A percentile compares a stretch with the other conserved stretches of the same genome.
phyloP scores from a whole-genome alignment of 2,888 invertebrate species.

The Orthosia cruda region DNA sequence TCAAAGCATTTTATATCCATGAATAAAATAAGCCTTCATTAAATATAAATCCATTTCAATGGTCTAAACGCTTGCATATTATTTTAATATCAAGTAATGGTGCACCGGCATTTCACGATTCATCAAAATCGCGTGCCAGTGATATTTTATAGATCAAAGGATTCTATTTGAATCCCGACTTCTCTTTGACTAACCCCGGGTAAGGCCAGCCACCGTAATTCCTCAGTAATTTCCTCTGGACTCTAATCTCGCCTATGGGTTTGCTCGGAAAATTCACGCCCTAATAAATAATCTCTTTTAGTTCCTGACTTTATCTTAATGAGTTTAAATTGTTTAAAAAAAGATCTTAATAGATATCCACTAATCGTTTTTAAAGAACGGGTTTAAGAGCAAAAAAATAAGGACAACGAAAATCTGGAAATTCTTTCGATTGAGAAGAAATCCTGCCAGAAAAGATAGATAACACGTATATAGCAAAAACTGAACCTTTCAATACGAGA shows the following conservation, averaged over 20 bases:
- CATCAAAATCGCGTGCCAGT: constrained; percentile 71
- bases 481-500: constrained; percentile 71
- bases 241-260: constrained; percentile 72
- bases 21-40: constrained; percentile 42
- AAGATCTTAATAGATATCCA: constrained; percentile 29
- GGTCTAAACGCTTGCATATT: constrained; percentile 49
- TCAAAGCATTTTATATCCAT: constrained; percentile 20
- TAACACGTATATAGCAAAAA: constrained; percentile 72
- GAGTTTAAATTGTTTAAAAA: constrained; percentile 56
- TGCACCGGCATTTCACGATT: constrained; percentile 69
- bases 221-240: constrained; percentile 81
- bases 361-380: constrained; percentile 22
- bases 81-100: constrained; percentile 61
- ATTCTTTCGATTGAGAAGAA: constrained; percentile 26
- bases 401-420: constrained; percentile 16
- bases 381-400: constrained; percentile 30
- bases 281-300: constrained; percentile 66
- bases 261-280: constrained; percentile 71
- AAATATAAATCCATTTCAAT: constrained; percentile 39
- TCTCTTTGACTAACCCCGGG: constrained; percentile 78
- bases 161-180: constrained; percentile 76
- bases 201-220: constrained; percentile 79
- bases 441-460: constrained; percentile 51
- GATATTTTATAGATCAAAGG: constrained; percentile 83
- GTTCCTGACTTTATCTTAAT: constrained; percentile 61